Conservation (phyloP, 1,140 invertebrate species). For the Dreissena polymorpha region DNA sequence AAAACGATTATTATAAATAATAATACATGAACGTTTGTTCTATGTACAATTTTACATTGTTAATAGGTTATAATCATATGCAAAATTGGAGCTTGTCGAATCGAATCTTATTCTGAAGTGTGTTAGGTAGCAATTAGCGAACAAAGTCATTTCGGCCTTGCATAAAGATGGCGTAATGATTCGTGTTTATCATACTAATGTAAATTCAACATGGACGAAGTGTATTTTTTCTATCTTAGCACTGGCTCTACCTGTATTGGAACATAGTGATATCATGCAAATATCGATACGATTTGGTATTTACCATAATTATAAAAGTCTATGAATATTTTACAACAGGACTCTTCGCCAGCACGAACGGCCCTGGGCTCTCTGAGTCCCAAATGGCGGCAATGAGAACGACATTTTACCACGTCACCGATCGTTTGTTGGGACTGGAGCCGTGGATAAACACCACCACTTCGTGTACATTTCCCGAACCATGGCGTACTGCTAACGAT, state of each 20-base stretch:
- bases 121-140: no score
- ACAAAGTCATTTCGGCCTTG: no score
- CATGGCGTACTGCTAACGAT: neutral
- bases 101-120: neutral
- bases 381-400: neutral
- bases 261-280: neutral
- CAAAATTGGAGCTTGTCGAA: neutral
- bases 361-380: neutral
- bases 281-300: neutral
- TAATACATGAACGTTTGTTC: neutral
- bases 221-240: no score
- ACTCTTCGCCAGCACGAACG: conserved; percentile 27
- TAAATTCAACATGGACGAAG: neutral
- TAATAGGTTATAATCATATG: neutral
- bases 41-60: neutral
- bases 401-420: conserved; percentile 17
- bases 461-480: conserved; percentile 17
- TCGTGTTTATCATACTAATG: neutral
- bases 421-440: neutral
- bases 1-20: neutral
- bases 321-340: neutral
- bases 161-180: neutral
- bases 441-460: conserved; percentile 39
- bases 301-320: neutral
- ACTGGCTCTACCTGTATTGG: neutral